Evolutionary conservation across 2,113 vertebrate species (phyloP).

Genomic region (Charina bottae): DNA sequence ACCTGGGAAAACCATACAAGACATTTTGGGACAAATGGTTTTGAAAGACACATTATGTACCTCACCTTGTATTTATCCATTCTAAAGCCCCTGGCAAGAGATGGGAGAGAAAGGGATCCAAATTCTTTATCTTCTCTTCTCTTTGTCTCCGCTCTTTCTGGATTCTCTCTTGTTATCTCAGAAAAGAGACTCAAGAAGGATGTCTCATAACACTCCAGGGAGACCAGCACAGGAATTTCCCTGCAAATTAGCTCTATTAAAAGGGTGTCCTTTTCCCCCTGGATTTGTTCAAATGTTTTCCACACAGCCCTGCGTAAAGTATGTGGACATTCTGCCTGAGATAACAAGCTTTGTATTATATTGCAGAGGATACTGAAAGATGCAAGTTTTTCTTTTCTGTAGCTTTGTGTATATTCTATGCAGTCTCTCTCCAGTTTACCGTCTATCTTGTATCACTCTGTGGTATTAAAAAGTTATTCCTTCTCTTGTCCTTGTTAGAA

Average conservation of each 20-base stretch:
- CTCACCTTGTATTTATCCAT: not conserved
- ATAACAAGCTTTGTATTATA: not conserved
- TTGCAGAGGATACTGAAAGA: not conserved
- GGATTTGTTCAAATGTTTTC: not conserved
- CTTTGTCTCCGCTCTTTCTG: not conserved
- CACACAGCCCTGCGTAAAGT: not conserved
- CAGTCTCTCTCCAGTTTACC: not conserved
- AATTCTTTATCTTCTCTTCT: not conserved
- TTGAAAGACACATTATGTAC: rapidly evolving
- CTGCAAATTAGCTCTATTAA: not conserved
- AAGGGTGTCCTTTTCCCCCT: not conserved
- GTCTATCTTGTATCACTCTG: not conserved
- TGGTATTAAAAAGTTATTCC: not conserved
- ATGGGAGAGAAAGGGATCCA: not conserved
- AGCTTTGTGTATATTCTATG: not conserved
- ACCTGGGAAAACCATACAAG: not conserved
- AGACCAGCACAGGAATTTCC: not conserved
- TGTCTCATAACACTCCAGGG: not conserved
- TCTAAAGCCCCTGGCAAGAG: not conserved
- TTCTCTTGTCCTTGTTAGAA: not conserved
- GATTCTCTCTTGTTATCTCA: not conserved
- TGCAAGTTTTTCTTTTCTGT: not conserved
- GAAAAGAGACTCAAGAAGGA: not conserved
- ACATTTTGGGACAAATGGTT: not conserved
- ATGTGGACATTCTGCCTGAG: not conserved